phyloP scores from a whole-genome alignment of 2,888 invertebrate genomes.

The Erpobdella octoculata region DNA sequence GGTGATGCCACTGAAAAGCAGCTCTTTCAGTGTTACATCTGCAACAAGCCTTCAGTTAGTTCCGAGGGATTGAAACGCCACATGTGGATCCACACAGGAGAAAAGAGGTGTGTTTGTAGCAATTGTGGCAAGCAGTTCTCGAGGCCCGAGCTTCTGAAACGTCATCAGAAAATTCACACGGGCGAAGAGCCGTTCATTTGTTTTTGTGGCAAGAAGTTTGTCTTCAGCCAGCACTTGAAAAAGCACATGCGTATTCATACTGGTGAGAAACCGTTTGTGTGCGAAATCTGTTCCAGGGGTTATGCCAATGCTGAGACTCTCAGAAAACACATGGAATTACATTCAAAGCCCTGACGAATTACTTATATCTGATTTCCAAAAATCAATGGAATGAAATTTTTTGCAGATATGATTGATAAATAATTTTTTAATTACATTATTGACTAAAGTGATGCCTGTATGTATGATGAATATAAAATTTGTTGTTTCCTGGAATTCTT shows the following conservation, averaged over 20 bases:
- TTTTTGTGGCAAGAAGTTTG: slow-evolving; percentile 26
- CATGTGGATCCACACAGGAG: slow-evolving; percentile 28
- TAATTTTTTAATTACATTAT: too few species aligned
- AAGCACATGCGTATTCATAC: slow-evolving; percentile 28
- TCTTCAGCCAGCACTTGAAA: slow-evolving; percentile 28
- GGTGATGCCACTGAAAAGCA: slow-evolving; percentile 11
- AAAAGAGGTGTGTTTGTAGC: slow-evolving; percentile 25
- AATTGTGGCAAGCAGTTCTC: slow-evolving; percentile 26
- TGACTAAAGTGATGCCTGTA: too few species aligned
- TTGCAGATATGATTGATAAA: too few species aligned
- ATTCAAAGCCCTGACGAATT: slow-evolving; percentile 1
- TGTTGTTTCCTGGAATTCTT: too few species aligned
- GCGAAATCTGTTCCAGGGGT: slow-evolving; percentile 18
- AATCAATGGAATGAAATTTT: background rate
- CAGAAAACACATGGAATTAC: slow-evolving; percentile 23
- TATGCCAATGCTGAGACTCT: slow-evolving; percentile 25
- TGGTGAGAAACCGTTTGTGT: slow-evolving; percentile 24
- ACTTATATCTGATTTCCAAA: background rate
- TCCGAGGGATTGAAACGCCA: slow-evolving; percentile 24
- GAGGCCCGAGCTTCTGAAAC: slow-evolving; percentile 21
- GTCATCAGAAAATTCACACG: slow-evolving; percentile 23
- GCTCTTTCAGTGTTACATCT: slow-evolving; percentile 24
- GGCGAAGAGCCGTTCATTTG: slow-evolving; percentile 24
- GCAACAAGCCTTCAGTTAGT: slow-evolving; percentile 12
- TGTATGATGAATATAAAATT: too few species aligned